phyloP scores from a whole-genome alignment of 2,797 vertebrate species.

The Xenops minutus region DNA sequence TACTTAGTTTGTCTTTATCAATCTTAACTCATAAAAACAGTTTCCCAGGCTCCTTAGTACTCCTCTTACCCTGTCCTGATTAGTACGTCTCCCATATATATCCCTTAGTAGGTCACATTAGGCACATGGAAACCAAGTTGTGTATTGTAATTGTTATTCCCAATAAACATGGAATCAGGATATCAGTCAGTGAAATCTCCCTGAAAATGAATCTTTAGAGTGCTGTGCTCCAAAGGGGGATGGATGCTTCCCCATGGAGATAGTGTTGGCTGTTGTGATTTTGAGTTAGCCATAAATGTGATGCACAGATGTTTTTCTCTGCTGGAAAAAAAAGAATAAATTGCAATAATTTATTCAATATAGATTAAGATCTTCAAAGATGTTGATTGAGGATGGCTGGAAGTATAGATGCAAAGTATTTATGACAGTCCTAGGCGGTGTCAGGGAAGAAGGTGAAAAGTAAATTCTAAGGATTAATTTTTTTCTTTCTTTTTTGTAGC shows the following conservation, averaged over 20 bases:
- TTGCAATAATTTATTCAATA: constrained; percentile 22
- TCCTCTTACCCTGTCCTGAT: not conserved
- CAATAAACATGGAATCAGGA: not conserved
- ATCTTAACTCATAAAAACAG: not conserved
- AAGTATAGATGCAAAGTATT: not conserved
- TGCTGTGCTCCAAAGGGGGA: not conserved
- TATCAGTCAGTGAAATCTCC: constrained; percentile 1
- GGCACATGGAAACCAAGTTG: not conserved
- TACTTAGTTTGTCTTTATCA: not conserved
- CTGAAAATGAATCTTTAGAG: not conserved
- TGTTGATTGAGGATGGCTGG: not conserved
- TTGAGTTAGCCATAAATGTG: constrained; percentile 37
- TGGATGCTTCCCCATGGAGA: not conserved
- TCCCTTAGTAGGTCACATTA: not conserved
- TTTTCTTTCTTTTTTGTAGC: not conserved
- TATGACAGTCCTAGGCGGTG: not conserved
- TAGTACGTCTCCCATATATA: accelerated
- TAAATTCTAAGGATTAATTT: not conserved
- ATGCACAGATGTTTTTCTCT: not conserved
- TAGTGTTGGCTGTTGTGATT: not conserved
- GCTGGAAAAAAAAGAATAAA: not conserved
- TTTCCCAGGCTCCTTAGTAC: not conserved
- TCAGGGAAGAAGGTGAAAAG: not conserved
- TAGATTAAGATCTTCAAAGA: constrained; percentile 44
- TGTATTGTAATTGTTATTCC: not conserved